Evolutionary conservation across 1,140 invertebrate species (phyloP).

Genomic region (Arctopsyche grandis): DNA sequence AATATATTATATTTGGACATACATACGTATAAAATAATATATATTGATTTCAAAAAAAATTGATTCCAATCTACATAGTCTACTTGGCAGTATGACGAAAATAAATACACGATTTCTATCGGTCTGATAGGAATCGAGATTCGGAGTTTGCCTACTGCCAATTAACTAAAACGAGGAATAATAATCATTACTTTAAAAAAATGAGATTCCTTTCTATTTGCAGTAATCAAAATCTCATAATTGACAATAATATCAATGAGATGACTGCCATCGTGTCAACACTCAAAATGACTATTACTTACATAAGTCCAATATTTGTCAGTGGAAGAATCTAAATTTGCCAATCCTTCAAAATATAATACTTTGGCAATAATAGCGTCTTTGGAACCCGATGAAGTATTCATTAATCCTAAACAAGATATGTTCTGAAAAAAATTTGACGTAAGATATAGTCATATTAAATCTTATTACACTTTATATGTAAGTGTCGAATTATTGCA

Average conservation of each 20-base stretch:
- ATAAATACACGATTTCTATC: too few species aligned
- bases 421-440: not conserved
- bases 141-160: too few species aligned
- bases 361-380: not conserved
- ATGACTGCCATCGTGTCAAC: not conserved
- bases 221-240: not conserved
- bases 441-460: too few species aligned
- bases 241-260: not conserved
- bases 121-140: too few species aligned
- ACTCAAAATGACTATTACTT: not conserved
- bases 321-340: not conserved
- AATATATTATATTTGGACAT: too few species aligned
- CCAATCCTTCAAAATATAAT: slow-evolving; percentile 7
- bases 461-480: not conserved
- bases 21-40: too few species aligned
- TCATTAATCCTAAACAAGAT: not conserved
- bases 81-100: too few species aligned
- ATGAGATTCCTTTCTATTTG: too few species aligned
- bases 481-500: not conserved
- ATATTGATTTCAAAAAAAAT: too few species aligned
- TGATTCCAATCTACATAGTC: too few species aligned
- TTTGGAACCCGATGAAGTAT: not conserved
- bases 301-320: not conserved
- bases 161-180: too few species aligned
- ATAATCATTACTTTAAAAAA: too few species aligned